Evolutionary conservation across 2,888 invertebrate species (phyloP), one percentile per base, ranked within the genome.

Genomic region (Drosophila kanekoi): DNA sequence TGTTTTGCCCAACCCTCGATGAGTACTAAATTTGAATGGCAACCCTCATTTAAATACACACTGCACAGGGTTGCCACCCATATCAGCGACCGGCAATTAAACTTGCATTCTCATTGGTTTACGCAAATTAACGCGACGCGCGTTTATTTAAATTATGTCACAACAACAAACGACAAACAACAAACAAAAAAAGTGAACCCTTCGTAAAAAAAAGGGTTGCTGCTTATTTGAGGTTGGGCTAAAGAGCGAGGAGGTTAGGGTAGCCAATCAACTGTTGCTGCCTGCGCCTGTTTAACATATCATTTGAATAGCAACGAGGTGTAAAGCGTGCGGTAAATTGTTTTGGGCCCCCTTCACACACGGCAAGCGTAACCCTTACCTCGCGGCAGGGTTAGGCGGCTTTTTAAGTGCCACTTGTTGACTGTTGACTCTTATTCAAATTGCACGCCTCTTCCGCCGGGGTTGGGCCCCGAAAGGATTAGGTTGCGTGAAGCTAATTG

Each of bases 301-400:
- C 79, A 83, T 83, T 83, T 83, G 88, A 83, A 83, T 83, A 85
- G 89, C 86, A 58, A 13, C 61, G 83, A 83, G 89, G 83, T 83
- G 86, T 86, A 71, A 71, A 63, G 54, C 51, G 74, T 62, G 58
- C 52, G 74, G 53, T 66, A 54, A 58, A 57, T 44, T 28, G 28
- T 38, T 44, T n/a, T 47, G 37, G 14, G 52, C 18, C 23, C 23
- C 23, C 18, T 18, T 18, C n/a, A n/a, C n/a, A 20, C 20, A 20
- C 20, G 5, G 20, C 13, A 4, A 5, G 35, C 44, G 23, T 47
- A 44, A 57, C 71, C 60, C 57, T 59, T n/a, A 16, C 10, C 18
- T 32, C 13, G 28, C 14, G 28, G 8, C 41, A 56, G 69, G 69
- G 76, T 75, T 59, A 69, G 60, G 65, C 79, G 43, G 52, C 47